Conservation (phyloP, 1,140 invertebrate genomes). For the Brachionus plicatilis region DNA sequence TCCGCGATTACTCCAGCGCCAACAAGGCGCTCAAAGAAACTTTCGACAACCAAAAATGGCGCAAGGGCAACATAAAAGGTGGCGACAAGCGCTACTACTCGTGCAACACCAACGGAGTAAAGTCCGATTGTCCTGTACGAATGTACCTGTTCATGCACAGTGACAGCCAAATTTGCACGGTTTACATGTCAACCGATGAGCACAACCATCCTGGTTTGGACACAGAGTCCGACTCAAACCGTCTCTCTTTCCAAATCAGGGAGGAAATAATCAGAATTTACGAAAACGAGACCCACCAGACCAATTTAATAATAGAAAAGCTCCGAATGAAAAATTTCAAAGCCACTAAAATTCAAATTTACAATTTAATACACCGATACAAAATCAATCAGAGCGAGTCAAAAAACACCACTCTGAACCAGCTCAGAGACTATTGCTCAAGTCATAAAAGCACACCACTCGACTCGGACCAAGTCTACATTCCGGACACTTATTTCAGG, state of each 20-base stretch:
- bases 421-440: background rate
- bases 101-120: background rate
- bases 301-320: background rate
- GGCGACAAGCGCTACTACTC: background rate
- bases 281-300: background rate
- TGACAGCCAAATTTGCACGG: background rate
- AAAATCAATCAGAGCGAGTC: background rate
- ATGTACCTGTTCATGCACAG: background rate
- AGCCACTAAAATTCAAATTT: background rate
- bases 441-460: background rate
- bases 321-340: background rate
- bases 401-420: background rate
- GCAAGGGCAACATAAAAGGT: background rate
- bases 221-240: background rate
- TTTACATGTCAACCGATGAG: slow-evolving; percentile 2
- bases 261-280: slow-evolving; percentile 8
- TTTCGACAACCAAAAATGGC: background rate
- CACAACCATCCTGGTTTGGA: background rate
- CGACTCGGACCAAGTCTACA: background rate
- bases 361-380: background rate
- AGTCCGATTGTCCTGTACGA: background rate
- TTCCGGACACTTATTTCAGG: background rate
- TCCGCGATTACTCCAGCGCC: background rate
- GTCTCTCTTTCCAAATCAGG: background rate
- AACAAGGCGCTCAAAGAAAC: background rate